phyloP scores from a whole-genome alignment of 2,797 vertebrate species.

The Hydrocynus forskahlii region DNA sequence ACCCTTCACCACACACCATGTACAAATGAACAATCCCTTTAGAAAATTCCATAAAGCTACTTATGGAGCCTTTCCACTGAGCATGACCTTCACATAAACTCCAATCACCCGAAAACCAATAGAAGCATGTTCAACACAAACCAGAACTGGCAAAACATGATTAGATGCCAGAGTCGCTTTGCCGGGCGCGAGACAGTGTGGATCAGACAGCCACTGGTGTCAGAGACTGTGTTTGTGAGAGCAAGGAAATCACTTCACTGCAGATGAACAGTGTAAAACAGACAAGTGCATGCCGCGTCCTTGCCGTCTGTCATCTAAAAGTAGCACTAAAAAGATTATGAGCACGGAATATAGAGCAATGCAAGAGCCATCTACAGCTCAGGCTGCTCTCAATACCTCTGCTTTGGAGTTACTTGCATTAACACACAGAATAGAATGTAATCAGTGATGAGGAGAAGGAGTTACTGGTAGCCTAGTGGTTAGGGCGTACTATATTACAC shows the following conservation, averaged over 20 bases:
- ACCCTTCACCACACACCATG: not conserved
- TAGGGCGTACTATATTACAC: too few relatives aligned
- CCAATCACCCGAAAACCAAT: constrained; percentile 37
- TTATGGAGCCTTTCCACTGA: constrained; percentile 17
- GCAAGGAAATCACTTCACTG: constrained; percentile 23
- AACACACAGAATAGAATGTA: not conserved
- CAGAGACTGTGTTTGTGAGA: constrained; percentile 16
- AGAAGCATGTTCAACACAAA: constrained; percentile 51
- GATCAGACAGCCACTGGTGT: constrained; percentile 26
- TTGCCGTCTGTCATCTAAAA: constrained; percentile 6
- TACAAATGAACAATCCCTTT: not conserved
- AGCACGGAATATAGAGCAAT: not conserved
- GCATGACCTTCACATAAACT: constrained; percentile 40
- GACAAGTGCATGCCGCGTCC: not conserved
- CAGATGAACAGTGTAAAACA: constrained; percentile 34
- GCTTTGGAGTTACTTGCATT: too few relatives aligned
- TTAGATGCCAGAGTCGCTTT: constrained; percentile 56
- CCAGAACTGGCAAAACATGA: constrained; percentile 55
- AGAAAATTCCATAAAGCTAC: not conserved
- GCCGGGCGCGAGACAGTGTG: constrained; percentile 12
- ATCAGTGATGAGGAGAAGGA: not conserved
- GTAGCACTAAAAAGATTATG: not conserved
- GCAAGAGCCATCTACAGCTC: not conserved
- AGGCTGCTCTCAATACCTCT: not conserved
- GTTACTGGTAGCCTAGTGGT: too few relatives aligned